Conservation (phyloP, 2,113 vertebrate genomes). For the Malurus cyaneus region DNA sequence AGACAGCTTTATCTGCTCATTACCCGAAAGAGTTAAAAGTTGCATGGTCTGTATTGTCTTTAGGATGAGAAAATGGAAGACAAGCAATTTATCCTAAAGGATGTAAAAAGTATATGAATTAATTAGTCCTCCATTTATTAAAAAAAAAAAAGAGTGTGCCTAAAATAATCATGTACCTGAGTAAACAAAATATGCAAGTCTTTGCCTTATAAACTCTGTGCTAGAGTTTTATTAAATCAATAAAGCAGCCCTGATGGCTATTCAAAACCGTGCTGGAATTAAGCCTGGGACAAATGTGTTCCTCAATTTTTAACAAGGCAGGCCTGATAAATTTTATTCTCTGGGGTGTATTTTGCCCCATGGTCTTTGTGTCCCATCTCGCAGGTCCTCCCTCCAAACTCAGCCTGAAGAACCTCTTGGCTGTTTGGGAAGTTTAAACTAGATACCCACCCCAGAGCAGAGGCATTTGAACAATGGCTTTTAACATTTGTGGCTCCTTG, state of each 20-base stretch:
- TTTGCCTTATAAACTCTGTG: too few species aligned
- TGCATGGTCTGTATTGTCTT: not conserved
- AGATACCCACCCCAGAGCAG: not conserved
- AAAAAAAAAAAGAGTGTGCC: not conserved
- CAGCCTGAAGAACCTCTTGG: not conserved
- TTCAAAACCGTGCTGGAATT: not conserved
- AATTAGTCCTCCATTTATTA: too few species aligned
- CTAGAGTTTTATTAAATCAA: too few species aligned
- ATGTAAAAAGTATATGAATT: too few species aligned
- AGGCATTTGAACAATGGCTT: not conserved
- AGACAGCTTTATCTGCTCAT: not conserved
- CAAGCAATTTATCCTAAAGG: not conserved
- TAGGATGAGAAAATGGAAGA: not conserved
- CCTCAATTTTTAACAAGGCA: not conserved
- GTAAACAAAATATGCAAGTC: slow-evolving; percentile 2
- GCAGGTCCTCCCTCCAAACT: not conserved
- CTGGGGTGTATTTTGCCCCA: not conserved
- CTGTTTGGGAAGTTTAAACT: not conserved
- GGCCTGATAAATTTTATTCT: not conserved
- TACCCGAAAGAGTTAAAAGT: slow-evolving; percentile 36
- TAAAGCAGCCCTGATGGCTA: not conserved
- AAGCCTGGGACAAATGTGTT: not conserved
- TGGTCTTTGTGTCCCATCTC: not conserved
- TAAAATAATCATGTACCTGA: slow-evolving; percentile 33
- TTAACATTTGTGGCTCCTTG: not conserved